phyloP scores from a whole-genome alignment of 2,888 invertebrate species.

The Melieria omissa region DNA sequence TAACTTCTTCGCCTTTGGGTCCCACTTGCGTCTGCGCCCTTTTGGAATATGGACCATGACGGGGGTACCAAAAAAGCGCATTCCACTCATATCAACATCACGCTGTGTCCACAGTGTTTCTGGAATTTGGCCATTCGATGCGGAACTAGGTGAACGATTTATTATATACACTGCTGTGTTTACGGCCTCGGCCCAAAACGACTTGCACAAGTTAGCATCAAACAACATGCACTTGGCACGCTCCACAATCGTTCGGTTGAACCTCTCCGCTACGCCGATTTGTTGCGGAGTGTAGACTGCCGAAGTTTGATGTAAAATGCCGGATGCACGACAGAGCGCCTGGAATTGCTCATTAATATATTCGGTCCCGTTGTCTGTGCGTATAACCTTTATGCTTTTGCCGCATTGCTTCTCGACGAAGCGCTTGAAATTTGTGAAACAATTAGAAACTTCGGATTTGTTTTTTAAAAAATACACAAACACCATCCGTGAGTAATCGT shows the following conservation, averaged over 20 bases:
- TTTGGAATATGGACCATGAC: slow-evolving; percentile 57
- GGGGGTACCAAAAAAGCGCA: slow-evolving; percentile 59
- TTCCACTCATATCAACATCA: slow-evolving; percentile 45
- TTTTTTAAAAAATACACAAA: too few species aligned
- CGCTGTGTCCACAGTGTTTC: too few species aligned
- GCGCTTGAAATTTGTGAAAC: too few species aligned
- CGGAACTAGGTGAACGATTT: too few species aligned
- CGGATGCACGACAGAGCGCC: slow-evolving; percentile 26
- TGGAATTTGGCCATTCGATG: too few species aligned
- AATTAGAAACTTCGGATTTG: too few species aligned
- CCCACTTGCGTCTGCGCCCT: slow-evolving; percentile 52
- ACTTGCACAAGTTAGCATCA: too few species aligned
- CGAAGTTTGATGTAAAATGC: slow-evolving; percentile 52
- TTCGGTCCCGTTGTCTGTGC: background rate
- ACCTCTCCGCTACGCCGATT: slow-evolving; percentile 54
- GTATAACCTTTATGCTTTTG: background rate
- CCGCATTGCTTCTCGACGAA: slow-evolving; percentile 8
- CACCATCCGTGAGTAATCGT: too few species aligned
- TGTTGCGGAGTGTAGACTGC: slow-evolving; percentile 54
- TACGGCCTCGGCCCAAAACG: too few species aligned
- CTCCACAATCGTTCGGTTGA: slow-evolving; percentile 48
- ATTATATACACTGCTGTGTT: too few species aligned
- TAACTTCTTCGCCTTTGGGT: slow-evolving; percentile 50
- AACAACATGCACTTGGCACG: too few species aligned
- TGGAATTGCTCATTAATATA: background rate